Percentiles rank a stretch among this genome's conserved stretches.
These are phyloP conservation scores for Bombus huntii DNA, from an alignment of 1,140 invertebrate species.

Conservation along the genomic window DNA sequence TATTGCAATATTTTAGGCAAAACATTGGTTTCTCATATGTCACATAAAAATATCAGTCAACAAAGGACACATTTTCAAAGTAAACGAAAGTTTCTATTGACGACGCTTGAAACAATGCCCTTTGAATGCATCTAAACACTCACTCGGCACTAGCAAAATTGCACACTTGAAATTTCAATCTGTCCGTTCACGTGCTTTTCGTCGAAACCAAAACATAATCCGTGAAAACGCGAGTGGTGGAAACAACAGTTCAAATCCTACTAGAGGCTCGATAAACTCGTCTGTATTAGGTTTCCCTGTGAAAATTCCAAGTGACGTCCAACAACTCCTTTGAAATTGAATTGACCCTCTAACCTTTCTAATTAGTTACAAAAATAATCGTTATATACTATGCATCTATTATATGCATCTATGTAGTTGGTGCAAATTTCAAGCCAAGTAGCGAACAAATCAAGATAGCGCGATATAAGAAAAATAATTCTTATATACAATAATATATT, in stretches of 20 bases:
- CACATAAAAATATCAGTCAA: too few relatives aligned
- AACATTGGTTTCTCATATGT: too few relatives aligned
- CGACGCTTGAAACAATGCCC: neutral
- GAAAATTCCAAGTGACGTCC: neutral
- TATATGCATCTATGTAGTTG: too few relatives aligned
- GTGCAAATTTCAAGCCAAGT: too few relatives aligned
- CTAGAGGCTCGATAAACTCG: neutral
- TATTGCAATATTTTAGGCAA: too few relatives aligned
- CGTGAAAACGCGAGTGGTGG: neutral
- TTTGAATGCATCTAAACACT: slow-evolving; percentile 5
- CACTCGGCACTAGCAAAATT: neutral
- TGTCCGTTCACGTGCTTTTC: neutral
- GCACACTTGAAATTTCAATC: slow-evolving; percentile 6
- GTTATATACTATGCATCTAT: too few relatives aligned
- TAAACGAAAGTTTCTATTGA: neutral
- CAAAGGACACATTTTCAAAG: neutral
- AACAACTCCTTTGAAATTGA: neutral
- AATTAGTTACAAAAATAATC: neutral
- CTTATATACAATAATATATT: too few relatives aligned
- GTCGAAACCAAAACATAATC: slow-evolving; percentile 8
- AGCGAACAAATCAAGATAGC: too few relatives aligned
- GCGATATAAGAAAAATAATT: too few relatives aligned
- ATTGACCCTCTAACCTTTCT: neutral
- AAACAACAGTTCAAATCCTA: neutral
- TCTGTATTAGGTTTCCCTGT: neutral